These are phyloP conservation scores for Paraplagusia blochii DNA, from an alignment of 2,113 vertebrate species.

Conservation along the genomic window DNA sequence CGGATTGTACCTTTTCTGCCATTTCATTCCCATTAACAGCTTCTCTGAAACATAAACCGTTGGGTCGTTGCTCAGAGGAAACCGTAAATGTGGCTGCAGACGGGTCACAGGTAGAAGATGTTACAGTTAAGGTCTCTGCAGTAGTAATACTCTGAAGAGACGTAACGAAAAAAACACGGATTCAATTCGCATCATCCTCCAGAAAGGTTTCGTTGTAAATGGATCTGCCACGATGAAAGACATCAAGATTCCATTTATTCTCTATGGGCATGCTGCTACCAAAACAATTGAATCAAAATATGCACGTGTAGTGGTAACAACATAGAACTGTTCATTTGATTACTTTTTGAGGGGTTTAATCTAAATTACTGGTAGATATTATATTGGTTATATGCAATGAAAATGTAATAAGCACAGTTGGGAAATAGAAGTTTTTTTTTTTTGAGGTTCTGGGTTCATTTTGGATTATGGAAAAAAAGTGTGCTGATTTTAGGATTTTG, in stretches of 20 bases:
- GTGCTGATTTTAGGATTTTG: no score
- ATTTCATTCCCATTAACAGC: neutral
- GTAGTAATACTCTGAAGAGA: conserved; percentile 1
- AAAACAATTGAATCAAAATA: neutral
- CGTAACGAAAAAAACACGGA: neutral
- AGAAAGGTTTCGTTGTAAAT: neutral
- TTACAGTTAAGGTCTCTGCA: conserved; percentile 12
- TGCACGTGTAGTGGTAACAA: neutral
- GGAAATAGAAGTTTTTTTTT: no score
- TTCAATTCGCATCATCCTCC: neutral
- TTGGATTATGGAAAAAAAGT: no score
- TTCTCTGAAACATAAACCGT: conserved; percentile 2
- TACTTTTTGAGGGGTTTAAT: no score
- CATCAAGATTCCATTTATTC: neutral
- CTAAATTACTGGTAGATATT: no score
- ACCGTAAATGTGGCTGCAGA: conserved; percentile 5
- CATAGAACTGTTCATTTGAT: no score
- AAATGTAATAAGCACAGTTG: no score
- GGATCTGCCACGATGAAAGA: neutral
- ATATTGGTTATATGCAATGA: no score
- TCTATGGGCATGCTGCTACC: neutral
- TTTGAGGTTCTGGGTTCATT: no score
- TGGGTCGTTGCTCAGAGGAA: conserved; percentile 12
- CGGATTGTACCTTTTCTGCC: neutral
- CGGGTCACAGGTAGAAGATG: conserved; percentile 31